phyloP scores from a whole-genome alignment of 2,888 invertebrate species.

The Dryocosmus kuriphilus region DNA sequence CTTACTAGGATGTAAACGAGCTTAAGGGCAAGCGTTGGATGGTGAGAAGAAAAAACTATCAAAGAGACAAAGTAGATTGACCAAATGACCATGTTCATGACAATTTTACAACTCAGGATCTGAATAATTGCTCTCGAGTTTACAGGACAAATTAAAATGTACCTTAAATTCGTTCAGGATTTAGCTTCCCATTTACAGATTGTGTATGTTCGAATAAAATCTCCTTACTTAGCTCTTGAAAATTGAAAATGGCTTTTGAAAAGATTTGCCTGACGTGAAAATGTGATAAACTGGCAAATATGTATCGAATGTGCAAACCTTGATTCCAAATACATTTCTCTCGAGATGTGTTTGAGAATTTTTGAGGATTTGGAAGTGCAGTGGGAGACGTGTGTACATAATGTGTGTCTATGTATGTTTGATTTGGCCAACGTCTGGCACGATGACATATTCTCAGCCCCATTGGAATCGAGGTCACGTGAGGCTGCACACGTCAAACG shows the following conservation, averaged over 20 bases:
- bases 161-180: not conserved
- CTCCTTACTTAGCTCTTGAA: not conserved
- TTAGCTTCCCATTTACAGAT: too few species aligned
- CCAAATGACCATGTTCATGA: not conserved
- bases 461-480: slow-evolving; percentile 32
- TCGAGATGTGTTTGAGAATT: not conserved
- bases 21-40: slow-evolving; percentile 1
- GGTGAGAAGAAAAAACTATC: not conserved
- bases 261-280: not conserved
- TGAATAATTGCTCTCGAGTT: slow-evolving; percentile 11
- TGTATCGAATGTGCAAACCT: not conserved
- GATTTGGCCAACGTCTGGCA: slow-evolving; percentile 27
- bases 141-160: not conserved
- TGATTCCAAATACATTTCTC: not conserved
- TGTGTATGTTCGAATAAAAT: too few species aligned
- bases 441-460: slow-evolving; percentile 17
- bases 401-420: not conserved
- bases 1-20: slow-evolving; percentile 35
- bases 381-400: not conserved
- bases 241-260: not conserved
- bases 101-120: slow-evolving; percentile 5
- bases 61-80: slow-evolving; percentile 24
- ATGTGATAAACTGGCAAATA: not conserved
- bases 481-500: slow-evolving; percentile 56
- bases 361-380: not conserved